Base-by-base conservation (phyloP, 2,113 vertebrate species). In the Seriola quinqueradiata region DNA sequence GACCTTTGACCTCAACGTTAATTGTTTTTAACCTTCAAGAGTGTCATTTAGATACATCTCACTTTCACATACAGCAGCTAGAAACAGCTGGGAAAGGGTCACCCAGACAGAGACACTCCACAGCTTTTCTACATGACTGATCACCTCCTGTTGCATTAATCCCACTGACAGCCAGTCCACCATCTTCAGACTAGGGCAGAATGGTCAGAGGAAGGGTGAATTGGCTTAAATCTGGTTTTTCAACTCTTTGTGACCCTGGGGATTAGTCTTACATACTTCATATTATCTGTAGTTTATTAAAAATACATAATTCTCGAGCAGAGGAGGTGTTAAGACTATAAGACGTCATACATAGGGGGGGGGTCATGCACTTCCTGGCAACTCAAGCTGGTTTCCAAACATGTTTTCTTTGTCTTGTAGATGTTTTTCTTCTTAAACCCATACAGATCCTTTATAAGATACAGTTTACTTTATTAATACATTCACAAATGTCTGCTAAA, bases 111-210 rank as follows among this genome's bases (percentile, higher is more conserved):
- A 79, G 75, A 79, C 52, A 28, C 50, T 77, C 60, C 23, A 59
- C 70, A 69, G 83, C 84, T 91, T 92, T 90, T 85, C 87, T 67
- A 74, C 81, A 84, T 89, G 86, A 87, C 83, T 66, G 75, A 88
- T 91, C 76, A 83, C 36, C 81, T 82, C 77, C 66, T 70, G 38
- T 13, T 55, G 54, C 67, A 17, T 12, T 88, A 83, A 88, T 92
- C 80, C 81, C 63, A 28, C 73, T 64, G 75, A 84, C 67, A 68
- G 69, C 3, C 79, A 79, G 72, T 64, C 34, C 28, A 17, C 28
- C 48, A 36, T 81, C 74, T 66, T 82, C 79, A 83, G 61, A 21
- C 61, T 34, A 64, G 38, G 32, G 13, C 66, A 70, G 57, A 58
- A 74, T 66, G 46, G 59, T 86, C 52, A 64, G 36, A 40, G 17